Base-by-base conservation (phyloP, 2,888 invertebrate species). In the Ophioninae sp. region DNA sequence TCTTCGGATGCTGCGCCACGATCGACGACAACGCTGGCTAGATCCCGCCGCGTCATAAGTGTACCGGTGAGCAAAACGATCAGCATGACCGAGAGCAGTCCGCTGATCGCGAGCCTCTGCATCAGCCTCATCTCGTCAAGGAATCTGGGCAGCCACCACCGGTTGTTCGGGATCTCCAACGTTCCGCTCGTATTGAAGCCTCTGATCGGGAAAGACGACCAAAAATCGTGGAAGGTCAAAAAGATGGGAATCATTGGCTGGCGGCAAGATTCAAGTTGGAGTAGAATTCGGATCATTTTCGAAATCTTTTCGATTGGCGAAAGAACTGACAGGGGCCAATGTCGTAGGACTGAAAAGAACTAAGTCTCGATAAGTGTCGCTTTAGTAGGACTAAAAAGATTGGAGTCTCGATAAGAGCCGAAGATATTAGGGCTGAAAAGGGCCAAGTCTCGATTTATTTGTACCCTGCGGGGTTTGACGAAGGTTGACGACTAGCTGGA, bases 31-130 rank as follows among this genome's bases (percentile, higher is more conserved):
- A 90, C 89, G 85, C 87, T 90, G 44, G 89, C 85, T 65, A 91
- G 86, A 81, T 92, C 92, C 50, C 91, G 90, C 7, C 92, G 88
- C 73, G 91, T 90, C 73, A 92, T 89, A 83, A 92, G 89, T 64
- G 91, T 89, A 0, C 92, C 92, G 75, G 91, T 92, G 37, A 92
- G 83, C 23, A 92, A 88, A 62, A 92, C 89, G 81, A 92, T 91
- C 87, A 92, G 86, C 89, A 92, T 91, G 59, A 92, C 91, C 84
- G 91, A 91, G 88, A 92, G 87, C 64, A 92, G 89, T 64, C 92
- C 92, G 90, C 92, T 92, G 85, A 92, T 89, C 85, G 92, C 92
- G 74, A 92, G 73, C 85, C 92, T 90, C 85, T 92, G 92, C 89
- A 92, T 90, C 72, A 92, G 87, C 85, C 92, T 88, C 92, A 91